Base-by-base conservation (phyloP, 2,113 vertebrate species). In the Corydoras maculifer region DNA sequence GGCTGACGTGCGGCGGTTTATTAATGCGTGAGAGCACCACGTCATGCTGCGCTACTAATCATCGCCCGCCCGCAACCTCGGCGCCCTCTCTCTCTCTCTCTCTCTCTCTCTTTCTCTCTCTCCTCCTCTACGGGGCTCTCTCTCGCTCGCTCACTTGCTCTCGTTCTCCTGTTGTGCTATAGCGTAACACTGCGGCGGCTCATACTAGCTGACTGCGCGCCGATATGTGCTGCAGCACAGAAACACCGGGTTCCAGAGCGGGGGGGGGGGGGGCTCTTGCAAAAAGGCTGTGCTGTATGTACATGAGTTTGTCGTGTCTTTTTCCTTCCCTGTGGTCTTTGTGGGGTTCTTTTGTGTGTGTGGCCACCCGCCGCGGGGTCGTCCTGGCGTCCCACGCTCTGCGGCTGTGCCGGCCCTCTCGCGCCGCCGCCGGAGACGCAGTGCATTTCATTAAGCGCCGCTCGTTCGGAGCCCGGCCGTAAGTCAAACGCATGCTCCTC, bases 121-220 rank as follows among this genome's bases (percentile, higher is more conserved):
- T 49, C 69, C 15, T n/a, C 15, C 15, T 12, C 64, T 15, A 4
- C 66, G 48, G 35, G 57, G 58, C 53, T 13, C 48, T 29, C 18
- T 7, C 60, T 70, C 61, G 68, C 58, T 15, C 70, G 7, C 31
- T 9, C 18, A 2, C 60, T 9, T 43, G 12, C 55, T 58, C 15
- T 63, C 70, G 69, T 73, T 67, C 62, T 74, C 79, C 73, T 65
- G 78, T 81, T 88, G 87, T 89, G 87, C 87, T 88, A 88, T 88
- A 90, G 88, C 87, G 87, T 87, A 89, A 83, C 78, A 90, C 88
- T 89, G 89, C 88, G 87, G 89, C 86, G 82, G 82, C 62, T 78
- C 57, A 80, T 87, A 88, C 82, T 83, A 86, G 87, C 87, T 88
- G 87, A 88, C 87, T 86, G 83, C 75, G 84, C 86, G 84, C 69